phyloP scores from a whole-genome alignment of 2,888 invertebrate genomes.

The Drosophila anceps region DNA sequence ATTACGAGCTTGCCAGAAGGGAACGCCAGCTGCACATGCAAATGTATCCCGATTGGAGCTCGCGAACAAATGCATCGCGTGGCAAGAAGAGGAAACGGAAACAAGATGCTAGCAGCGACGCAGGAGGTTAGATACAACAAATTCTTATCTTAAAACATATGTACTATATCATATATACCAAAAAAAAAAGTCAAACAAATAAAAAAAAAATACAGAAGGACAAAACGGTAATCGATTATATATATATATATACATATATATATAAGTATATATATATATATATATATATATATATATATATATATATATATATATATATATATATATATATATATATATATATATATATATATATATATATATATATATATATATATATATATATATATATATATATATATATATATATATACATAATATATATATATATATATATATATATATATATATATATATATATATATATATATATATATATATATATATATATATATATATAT shows the following conservation, averaged over 20 bases:
- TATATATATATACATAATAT: too few relatives aligned
- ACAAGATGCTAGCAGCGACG: constrained; percentile 96
- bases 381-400: constrained; percentile 1
- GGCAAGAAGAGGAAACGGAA: constrained; percentile 99
- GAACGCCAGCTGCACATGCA: constrained; percentile 99
- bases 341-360: too few relatives aligned
- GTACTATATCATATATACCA: constrained; percentile 37
- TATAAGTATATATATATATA: not conserved
- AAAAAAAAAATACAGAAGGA: constrained; percentile 5
- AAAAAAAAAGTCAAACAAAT: constrained; percentile 16
- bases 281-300: not conserved
- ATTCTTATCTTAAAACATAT: constrained; percentile 49
- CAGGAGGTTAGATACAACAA: constrained; percentile 89
- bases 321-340: not conserved
- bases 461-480: not conserved
- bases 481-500: not conserved
- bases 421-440: not conserved
- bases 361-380: not conserved
- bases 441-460: not conserved
- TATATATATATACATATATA: not conserved
- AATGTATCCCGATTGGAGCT: constrained; percentile 99
- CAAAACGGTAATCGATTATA: constrained; percentile 3
- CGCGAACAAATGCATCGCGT: constrained; percentile 99
- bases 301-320: not conserved
- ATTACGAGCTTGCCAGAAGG: constrained; percentile 99